Conservation (phyloP, 1,140 invertebrate species). For the Drosophila lacertosa region DNA sequence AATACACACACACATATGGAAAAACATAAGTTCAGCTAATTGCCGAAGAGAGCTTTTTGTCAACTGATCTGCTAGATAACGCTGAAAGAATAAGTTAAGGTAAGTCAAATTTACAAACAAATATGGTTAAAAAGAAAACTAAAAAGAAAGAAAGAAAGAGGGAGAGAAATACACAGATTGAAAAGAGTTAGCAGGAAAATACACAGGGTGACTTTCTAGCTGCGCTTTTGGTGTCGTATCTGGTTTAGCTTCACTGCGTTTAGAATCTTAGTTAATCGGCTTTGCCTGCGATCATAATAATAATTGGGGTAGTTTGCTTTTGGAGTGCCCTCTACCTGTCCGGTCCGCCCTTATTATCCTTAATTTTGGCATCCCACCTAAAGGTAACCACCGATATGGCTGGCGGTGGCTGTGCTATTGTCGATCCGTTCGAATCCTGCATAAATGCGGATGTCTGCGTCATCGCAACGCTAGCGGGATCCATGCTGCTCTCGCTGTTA, state of each 20-base stretch:
- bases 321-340: slow-evolving; percentile 87
- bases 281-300: slow-evolving; percentile 1
- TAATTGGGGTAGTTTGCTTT: slow-evolving; percentile 26
- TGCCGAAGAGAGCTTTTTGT: not conserved
- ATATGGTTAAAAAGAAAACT: slow-evolving; percentile 15
- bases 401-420: slow-evolving; percentile 86
- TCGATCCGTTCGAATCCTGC: slow-evolving; percentile 85
- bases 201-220: slow-evolving; percentile 48
- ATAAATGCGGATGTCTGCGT: slow-evolving; percentile 70
- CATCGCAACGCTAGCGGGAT: slow-evolving; percentile 76
- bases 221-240: slow-evolving; percentile 32
- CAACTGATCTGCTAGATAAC: slow-evolving; percentile 2
- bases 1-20: not conserved
- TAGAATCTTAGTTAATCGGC: slow-evolving; percentile 24
- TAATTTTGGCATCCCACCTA: slow-evolving; percentile 88
- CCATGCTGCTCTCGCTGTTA: slow-evolving; percentile 55
- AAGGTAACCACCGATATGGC: slow-evolving; percentile 93
- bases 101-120: slow-evolving; percentile 48
- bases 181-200: slow-evolving; percentile 36
- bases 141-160: slow-evolving; percentile 14
- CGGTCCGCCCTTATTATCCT: slow-evolving; percentile 86
- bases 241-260: slow-evolving; percentile 47
- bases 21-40: not conserved
- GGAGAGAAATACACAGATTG: slow-evolving; percentile 29
- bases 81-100: slow-evolving; percentile 11